These are phyloP conservation scores for Agrypnus murinus DNA, from an alignment of 2,888 invertebrate species.

Conservation along the genomic window DNA sequence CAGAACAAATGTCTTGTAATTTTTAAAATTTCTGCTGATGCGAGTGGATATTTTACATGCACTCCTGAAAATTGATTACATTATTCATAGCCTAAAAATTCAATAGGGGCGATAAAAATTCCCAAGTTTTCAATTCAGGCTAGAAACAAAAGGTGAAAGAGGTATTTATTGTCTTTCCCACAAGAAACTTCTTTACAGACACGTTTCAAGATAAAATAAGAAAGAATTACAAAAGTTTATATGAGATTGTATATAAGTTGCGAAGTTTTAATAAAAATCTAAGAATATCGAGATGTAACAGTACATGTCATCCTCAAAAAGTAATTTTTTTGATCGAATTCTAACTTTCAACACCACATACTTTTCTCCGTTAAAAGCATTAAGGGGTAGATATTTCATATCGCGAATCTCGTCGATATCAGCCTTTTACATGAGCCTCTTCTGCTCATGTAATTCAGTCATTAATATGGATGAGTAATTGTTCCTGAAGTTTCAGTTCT, in stretches of 20 bases:
- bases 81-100: neutral
- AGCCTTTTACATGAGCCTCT: constrained; percentile 18
- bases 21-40: constrained; percentile 18
- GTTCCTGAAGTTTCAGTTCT: constrained; percentile 22
- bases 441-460: constrained; percentile 21
- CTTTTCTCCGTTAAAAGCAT: neutral
- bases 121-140: neutral
- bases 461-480: constrained; percentile 33
- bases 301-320: neutral
- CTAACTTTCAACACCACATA: neutral
- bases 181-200: constrained; percentile 8
- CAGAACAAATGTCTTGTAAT: constrained; percentile 19
- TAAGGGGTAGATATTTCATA: constrained; percentile 15
- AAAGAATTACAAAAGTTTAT: constrained; percentile 7
- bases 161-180: neutral
- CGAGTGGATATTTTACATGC: constrained; percentile 18
- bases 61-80: constrained; percentile 13
- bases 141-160: neutral
- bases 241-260: constrained; percentile 1
- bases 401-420: constrained; percentile 25
- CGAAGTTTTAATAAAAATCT: constrained; percentile 25
- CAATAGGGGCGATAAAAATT: neutral
- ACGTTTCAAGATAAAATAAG: constrained; percentile 7
- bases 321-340: constrained; percentile 14
- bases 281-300: constrained; percentile 8